A percentile compares a stretch with the other conserved stretches of the same genome.
Conservation (phyloP, 2,113 vertebrate species). For the Protomyctophum bolini region DNA sequence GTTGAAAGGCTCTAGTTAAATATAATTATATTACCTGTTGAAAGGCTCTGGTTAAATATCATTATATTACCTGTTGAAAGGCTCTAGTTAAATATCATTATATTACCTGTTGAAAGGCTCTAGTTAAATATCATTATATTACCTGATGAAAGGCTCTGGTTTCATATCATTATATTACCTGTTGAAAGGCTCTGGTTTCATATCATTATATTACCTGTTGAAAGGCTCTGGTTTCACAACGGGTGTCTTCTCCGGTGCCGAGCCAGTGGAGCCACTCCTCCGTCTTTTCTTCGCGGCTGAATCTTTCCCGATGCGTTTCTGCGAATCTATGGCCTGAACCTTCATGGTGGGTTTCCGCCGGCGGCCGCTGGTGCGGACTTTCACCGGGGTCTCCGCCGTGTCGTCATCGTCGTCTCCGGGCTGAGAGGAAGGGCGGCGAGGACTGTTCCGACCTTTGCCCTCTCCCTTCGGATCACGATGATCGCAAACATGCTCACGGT, state of each 20-base stretch:
- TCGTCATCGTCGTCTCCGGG: background rate
- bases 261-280: too few relatives aligned
- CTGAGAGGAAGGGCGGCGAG: background rate
- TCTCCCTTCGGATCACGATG: background rate
- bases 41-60: too few relatives aligned
- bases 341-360: constrained; percentile 70
- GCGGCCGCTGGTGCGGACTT: constrained; percentile 65
- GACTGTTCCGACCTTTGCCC: background rate
- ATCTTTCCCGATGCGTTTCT: constrained; percentile 48
- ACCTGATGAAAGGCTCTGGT: too few relatives aligned
- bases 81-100: too few relatives aligned
- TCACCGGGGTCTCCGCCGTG: constrained; percentile 1
- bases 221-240: constrained; percentile 25
- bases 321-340: constrained; percentile 61
- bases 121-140: background rate
- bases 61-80: too few relatives aligned
- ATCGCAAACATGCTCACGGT: background rate
- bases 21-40: too few relatives aligned
- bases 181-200: too few relatives aligned
- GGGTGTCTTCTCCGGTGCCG: background rate
- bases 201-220: constrained; percentile 43
- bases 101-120: background rate
- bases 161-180: too few relatives aligned
- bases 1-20: background rate
- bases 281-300: constrained; percentile 13